A percentile compares a stretch with the other conserved stretches of the same genome.
Evolutionary conservation across 2,888 invertebrate genomes (phyloP).

Genomic region (Nowickia ferox): DNA sequence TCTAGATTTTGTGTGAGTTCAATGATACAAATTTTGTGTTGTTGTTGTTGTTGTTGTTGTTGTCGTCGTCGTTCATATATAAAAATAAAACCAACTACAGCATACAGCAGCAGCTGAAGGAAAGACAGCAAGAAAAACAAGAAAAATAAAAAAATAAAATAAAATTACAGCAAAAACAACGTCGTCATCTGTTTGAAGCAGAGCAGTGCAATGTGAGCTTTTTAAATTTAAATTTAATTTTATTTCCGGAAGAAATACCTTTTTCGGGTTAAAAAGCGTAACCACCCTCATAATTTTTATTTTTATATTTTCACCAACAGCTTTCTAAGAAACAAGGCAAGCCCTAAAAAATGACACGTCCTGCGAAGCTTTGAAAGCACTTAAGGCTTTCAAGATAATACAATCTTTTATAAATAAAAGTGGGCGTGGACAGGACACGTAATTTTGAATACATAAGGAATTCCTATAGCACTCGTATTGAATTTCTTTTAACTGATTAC

Average conservation of each 20-base stretch:
- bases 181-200: conserved; percentile 43
- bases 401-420: too few species aligned
- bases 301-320: too few species aligned
- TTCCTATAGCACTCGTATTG: too few species aligned
- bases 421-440: too few species aligned
- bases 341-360: too few species aligned
- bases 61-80: conserved; percentile 20
- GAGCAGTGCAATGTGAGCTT: not conserved
- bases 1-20: conserved; percentile 65
- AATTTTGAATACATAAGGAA: too few species aligned
- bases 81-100: conserved; percentile 36
- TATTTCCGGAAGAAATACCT: not conserved
- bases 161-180: not conserved
- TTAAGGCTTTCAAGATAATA: too few species aligned
- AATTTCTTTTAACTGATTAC: too few species aligned
- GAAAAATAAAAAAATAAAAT: conserved; percentile 13
- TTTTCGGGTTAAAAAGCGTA: too few species aligned
- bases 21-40: conserved; percentile 61
- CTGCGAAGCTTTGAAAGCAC: too few species aligned
- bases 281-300: too few species aligned
- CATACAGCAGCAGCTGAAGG: conserved; percentile 32
- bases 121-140: conserved; percentile 25
- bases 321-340: too few species aligned
- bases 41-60: conserved; percentile 8
- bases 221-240: not conserved